Base-by-base conservation (phyloP, 1,140 invertebrate species). In the Saxidomus purpurata region DNA sequence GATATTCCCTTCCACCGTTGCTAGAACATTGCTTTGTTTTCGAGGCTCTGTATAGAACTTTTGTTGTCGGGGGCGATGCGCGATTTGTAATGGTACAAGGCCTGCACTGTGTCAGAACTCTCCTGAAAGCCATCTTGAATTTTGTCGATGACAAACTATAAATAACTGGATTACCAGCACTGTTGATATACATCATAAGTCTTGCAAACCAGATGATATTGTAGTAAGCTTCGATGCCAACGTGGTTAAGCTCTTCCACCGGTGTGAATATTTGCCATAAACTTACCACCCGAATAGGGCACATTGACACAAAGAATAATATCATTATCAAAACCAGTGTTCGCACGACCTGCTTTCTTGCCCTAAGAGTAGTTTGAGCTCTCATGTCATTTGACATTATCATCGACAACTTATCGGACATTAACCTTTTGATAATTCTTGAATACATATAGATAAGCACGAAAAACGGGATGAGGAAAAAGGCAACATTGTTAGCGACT, bases 241-340 rank as follows among this genome's bases (percentile, higher is more conserved):
- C 94, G n/a, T 96, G 95, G 89, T 96, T 94, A 90, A 98, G 95
- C 76, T 97, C 97, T 91, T 97, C 97, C 1, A 97, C 96, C 9
- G 97, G 97, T 9, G 97, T 97, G 28, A 98, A 94, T 1, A 94
- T 82, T 15, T 84, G n/a, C 92, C 92, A 94, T 59, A 99, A 95
- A 0, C 97, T 98, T 22, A 99, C 96, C 3, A 98, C 97, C 59
- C 98, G 97, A 93, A 99, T 98, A 4, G 98, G 98, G 61, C 99
- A 95, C 36, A 99, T 96, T 93, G 98, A 99, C 40, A 98, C 96
- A 95, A 99, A 99, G 95, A 99, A 99, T 17, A 98, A 97, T 22
- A 98, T 93, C 0, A 99, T 98, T 0, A 99, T 98, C 0, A 98
- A 98, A 6, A 97, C 98, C 19, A 99, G 96, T 98, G 99, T 99